These are phyloP conservation scores for Emmelina monodactyla DNA, from an alignment of 2,888 invertebrate species.

Conservation along the genomic window DNA sequence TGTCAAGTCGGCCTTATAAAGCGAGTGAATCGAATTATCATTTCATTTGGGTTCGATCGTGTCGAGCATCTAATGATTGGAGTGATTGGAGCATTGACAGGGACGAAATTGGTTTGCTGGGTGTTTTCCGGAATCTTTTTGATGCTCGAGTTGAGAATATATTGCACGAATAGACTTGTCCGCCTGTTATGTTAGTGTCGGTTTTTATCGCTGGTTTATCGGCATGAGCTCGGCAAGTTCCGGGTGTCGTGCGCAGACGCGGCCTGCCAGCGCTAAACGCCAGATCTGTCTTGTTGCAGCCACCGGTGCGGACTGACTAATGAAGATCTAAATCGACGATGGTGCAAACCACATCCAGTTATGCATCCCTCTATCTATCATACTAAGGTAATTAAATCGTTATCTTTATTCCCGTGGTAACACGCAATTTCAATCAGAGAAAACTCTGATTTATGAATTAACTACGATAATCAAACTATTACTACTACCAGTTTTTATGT, in stretches of 20 bases:
- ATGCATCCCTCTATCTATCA: constrained; percentile 86
- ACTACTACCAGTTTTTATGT: too few relatives aligned
- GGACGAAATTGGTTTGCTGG: not conserved
- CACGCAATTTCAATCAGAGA: too few relatives aligned
- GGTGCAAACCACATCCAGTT: constrained; percentile 78
- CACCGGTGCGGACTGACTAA: constrained; percentile 85
- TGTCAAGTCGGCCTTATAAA: constrained; percentile 26
- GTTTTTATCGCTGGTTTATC: constrained; percentile 21
- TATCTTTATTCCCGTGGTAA: too few relatives aligned
- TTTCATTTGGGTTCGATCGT: constrained; percentile 24
- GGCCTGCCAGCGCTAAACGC: constrained; percentile 24
- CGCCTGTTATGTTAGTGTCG: too few relatives aligned
- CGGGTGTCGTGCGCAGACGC: constrained; percentile 24
- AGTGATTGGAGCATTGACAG: not conserved
- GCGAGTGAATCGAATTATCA: constrained; percentile 13
- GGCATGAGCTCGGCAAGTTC: constrained; percentile 33
- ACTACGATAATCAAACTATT: too few relatives aligned
- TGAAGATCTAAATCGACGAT: constrained; percentile 85
- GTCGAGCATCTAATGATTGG: constrained; percentile 24
- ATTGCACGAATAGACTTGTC: constrained; percentile 34
- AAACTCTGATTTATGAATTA: too few relatives aligned
- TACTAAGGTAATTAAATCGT: constrained; percentile 67
- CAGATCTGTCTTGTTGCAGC: constrained; percentile 62
- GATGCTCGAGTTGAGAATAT: constrained; percentile 23
- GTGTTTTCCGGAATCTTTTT: constrained; percentile 22